phyloP scores from a whole-genome alignment of 1,140 invertebrate species.

The Artemia franciscana region DNA sequence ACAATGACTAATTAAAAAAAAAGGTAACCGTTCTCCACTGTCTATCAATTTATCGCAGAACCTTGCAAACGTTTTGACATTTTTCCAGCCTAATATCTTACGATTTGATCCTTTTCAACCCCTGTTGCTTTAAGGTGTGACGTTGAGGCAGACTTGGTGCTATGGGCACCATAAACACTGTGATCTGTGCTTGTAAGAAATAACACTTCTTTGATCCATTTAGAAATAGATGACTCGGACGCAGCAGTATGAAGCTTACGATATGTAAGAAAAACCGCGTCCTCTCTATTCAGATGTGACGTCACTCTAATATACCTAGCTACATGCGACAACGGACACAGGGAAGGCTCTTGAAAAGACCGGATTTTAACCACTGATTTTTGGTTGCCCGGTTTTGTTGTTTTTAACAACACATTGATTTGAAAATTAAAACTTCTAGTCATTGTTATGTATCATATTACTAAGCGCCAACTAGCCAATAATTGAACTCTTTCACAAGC shows the following conservation, averaged over 20 bases:
- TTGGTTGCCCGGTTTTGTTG: neutral
- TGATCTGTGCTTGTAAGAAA: neutral
- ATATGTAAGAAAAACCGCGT: neutral
- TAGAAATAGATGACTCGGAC: neutral
- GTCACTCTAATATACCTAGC: neutral
- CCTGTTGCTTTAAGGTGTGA: neutral
- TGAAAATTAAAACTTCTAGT: neutral
- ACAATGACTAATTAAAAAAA: neutral
- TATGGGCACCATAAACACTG: neutral
- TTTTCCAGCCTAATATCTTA: neutral
- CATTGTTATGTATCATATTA: neutral
- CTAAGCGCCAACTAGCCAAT: neutral
- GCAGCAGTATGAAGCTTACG: neutral
- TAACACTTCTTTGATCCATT: neutral
- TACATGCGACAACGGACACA: neutral
- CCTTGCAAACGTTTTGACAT: neutral
- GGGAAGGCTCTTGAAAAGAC: neutral
- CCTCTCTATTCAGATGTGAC: neutral
- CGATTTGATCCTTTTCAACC: neutral
- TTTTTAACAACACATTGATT: neutral
- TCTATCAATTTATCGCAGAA: neutral
- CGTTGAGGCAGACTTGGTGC: neutral
- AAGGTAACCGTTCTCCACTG: neutral
- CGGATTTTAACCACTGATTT: neutral
- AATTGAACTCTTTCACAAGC: neutral